Evolutionary conservation across 2,113 vertebrate genomes (phyloP), one percentile per base, ranked within the genome.

Genomic region (Colaptes auratus): DNA sequence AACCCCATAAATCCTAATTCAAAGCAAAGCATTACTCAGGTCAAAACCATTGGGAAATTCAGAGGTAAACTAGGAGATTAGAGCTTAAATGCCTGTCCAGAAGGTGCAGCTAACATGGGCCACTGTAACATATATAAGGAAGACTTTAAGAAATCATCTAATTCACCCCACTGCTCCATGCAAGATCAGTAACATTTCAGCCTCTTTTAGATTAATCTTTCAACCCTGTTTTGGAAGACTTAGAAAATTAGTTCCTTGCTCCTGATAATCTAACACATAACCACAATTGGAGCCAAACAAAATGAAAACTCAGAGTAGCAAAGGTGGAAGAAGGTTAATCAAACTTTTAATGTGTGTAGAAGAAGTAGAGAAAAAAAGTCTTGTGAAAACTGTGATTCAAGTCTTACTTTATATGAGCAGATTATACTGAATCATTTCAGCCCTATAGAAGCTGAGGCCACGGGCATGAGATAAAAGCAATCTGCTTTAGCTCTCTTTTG

Each of bases 251-350:
- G 36, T 70, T 71, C 42, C 25, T 89, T 82, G 36, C 39, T 31
- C 66, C 24, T 0, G 0, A 76, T 66, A 88, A 81, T 63, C 63
- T 87, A 73, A 59, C 9, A 31, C 10, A 89, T 24, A 84, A 87
- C 15, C 5, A 66, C 56, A 58, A 55, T 1, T 69, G 55, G 16
- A 82, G 15, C 17, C 86, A 91, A 95, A 55, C 0, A 72, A 6
- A 70, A 92, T 77, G 33, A 86, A 84, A 76, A 80, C n/a, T 59
- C 74, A 50, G 56, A 46, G 12, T 59, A 88, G 59, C 12, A 60
- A 85, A 82, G n/a, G 60, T 67, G 36, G 56, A 74, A 82, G 30
- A 69, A 87, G 35, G 71, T 93, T 88, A 95, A 85, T 73, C 35
- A 89, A 93, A 87, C 33, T 39, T 94, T 80, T 56, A 42, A 89